Percentiles rank a stretch among this genome's conserved stretches.
These are phyloP conservation scores for Megaustenia siamemsis DNA, from an alignment of 2,888 invertebrate species.

Conservation along the genomic window DNA sequence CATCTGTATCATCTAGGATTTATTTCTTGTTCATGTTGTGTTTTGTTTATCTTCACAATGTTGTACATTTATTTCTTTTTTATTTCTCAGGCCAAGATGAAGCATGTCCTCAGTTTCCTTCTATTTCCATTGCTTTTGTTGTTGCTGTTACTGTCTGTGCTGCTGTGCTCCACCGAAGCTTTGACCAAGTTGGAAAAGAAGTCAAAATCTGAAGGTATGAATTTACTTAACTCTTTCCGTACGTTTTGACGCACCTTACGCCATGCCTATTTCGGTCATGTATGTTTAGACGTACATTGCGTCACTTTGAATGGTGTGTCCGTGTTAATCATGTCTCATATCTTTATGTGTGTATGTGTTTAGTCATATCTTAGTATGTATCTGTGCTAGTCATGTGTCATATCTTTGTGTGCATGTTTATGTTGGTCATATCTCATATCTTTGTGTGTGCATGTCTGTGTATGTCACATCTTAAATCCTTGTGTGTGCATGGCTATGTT, in stretches of 20 bases:
- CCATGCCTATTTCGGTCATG: neutral
- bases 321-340: neutral
- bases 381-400: no score
- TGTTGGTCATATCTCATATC: no score
- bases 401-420: no score
- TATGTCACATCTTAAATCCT: no score
- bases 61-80: neutral
- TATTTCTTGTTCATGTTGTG: no score
- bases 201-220: slow-evolving; percentile 9
- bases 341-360: neutral
- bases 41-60: no score
- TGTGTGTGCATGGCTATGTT: no score
- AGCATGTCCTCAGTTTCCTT: neutral
- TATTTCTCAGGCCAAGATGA: neutral
- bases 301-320: neutral
- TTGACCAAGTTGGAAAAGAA: neutral
- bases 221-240: neutral
- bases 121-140: neutral
- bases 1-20: no score
- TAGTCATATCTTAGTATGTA: neutral
- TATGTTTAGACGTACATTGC: neutral
- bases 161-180: neutral
- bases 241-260: neutral
- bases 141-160: neutral
- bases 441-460: no score